A percentile compares a stretch with the other conserved stretches of the same genome.
These are phyloP conservation scores for Philypnodon macrostomus DNA, from an alignment of 2,797 vertebrate genomes.

Conservation along the genomic window DNA sequence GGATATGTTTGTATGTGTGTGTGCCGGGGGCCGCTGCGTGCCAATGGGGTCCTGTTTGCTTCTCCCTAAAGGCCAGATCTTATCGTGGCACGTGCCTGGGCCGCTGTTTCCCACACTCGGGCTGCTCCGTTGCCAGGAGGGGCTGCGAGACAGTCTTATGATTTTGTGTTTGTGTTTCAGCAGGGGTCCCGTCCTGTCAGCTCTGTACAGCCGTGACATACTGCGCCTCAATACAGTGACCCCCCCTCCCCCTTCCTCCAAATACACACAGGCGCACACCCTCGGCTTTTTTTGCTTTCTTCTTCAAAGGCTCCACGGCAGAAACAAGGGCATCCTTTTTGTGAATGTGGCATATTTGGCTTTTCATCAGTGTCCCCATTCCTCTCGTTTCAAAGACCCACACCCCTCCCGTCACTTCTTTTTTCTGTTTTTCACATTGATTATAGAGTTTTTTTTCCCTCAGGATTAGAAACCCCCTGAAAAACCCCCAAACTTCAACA, in stretches of 20 bases:
- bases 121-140: conserved; percentile 76
- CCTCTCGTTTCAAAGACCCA: conserved; percentile 33
- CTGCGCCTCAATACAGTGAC: conserved; percentile 82
- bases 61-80: conserved; percentile 80
- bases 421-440: conserved; percentile 82
- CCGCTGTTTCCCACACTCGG: conserved; percentile 88
- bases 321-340: conserved; percentile 70
- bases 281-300: conserved; percentile 36
- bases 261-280: conserved; percentile 21
- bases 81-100: conserved; percentile 86
- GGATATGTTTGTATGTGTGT: conserved; percentile 24
- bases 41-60: conserved; percentile 77
- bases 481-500: conserved; percentile 1
- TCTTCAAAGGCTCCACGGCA: conserved; percentile 72
- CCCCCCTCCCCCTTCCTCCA: conserved; percentile 13
- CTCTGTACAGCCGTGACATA: conserved; percentile 84
- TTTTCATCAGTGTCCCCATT: conserved; percentile 62
- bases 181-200: conserved; percentile 74
- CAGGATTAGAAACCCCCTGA: conserved; percentile 71
- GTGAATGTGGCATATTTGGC: conserved; percentile 68
- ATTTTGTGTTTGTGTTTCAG: conserved; percentile 40
- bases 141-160: conserved; percentile 44
- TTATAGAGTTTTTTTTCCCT: conserved; percentile 79
- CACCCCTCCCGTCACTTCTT: conserved; percentile 45
- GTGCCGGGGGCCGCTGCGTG: conserved; percentile 48